These are phyloP conservation scores for Ibidorhyncha struthersii DNA, from an alignment of 2,113 vertebrate species.

Conservation along the genomic window DNA sequence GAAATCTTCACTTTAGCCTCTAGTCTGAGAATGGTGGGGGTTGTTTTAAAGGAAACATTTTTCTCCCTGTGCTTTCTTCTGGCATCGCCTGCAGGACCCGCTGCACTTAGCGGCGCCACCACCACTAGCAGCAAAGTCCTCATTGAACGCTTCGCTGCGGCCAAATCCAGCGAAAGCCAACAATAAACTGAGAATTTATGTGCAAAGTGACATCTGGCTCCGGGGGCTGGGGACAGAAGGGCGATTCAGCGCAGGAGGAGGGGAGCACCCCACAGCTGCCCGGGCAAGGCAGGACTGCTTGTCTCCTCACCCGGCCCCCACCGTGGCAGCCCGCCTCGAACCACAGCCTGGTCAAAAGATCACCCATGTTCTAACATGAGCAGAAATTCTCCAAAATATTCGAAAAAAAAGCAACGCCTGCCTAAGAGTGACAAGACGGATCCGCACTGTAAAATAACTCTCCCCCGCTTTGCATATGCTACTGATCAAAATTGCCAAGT, in stretches of 20 bases:
- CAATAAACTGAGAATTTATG: slow-evolving; percentile 2
- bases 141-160: not conserved
- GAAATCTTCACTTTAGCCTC: not conserved
- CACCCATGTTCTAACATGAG: not conserved
- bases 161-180: not conserved
- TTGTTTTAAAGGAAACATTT: not conserved
- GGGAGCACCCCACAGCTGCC: slow-evolving; percentile 25
- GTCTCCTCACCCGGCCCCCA: not conserved
- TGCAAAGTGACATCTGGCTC: slow-evolving; percentile 34
- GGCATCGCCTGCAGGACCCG: not conserved
- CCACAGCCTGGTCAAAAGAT: not conserved
- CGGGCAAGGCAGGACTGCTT: rapidly evolving
- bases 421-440: not conserved
- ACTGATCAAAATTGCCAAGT: slow-evolving; percentile 42
- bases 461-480: not conserved
- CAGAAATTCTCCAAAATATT: not conserved
- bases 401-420: not conserved
- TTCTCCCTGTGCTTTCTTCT: not conserved
- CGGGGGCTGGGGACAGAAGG: not conserved
- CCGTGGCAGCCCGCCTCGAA: rapidly evolving
- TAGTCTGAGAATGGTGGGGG: not conserved
- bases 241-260: not conserved
- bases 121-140: not conserved
- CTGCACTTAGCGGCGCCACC: not conserved
- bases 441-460: not conserved